phyloP scores from a whole-genome alignment of 2,888 invertebrate species.

The Tiliacea citrago region DNA sequence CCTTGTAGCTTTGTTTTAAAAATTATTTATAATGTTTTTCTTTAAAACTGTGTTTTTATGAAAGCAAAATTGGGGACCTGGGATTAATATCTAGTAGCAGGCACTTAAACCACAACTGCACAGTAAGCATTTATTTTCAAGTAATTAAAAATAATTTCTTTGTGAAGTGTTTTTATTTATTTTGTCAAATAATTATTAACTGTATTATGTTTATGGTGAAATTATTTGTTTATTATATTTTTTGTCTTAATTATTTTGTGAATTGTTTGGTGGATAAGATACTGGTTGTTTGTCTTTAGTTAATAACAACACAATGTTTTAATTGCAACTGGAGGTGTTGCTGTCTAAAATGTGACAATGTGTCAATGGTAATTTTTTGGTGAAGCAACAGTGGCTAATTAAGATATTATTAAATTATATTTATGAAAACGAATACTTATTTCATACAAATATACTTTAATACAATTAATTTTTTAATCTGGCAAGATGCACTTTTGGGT shows the following conservation, averaged over 20 bases:
- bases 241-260: slow-evolving; percentile 14
- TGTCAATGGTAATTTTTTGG: background rate
- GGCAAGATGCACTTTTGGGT: background rate
- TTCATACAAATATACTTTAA: too few relatives aligned
- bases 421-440: background rate
- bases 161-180: background rate
- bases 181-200: slow-evolving; percentile 20
- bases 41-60: slow-evolving; percentile 9
- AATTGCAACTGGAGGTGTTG: background rate
- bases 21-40: background rate
- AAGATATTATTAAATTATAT: slow-evolving; percentile 12
- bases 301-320: background rate
- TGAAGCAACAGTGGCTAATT: slow-evolving; percentile 31
- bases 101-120: slow-evolving; percentile 11
- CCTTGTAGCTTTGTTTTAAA: background rate
- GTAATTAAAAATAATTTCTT: background rate
- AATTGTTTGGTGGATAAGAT: slow-evolving; percentile 18
- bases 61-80: background rate
- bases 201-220: slow-evolving; percentile 10
- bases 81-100: slow-evolving; percentile 7
- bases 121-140: background rate
- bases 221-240: background rate
- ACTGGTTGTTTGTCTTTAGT: slow-evolving; percentile 7
- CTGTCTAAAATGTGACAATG: background rate
- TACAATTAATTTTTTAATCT: background rate